Conservation (phyloP, 2,113 vertebrate species). For the Seriola dumerili region DNA sequence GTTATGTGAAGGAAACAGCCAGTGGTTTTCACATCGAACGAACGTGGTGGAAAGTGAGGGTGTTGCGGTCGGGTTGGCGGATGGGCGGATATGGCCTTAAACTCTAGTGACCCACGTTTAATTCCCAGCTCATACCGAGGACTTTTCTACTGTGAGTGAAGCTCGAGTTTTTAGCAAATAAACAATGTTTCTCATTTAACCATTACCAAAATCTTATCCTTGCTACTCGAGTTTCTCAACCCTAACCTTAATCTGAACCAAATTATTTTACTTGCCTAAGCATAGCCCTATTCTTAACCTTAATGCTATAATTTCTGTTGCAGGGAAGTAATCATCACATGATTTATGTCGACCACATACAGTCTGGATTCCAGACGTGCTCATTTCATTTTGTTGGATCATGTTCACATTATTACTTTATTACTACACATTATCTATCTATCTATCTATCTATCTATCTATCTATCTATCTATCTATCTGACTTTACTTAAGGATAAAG, state of each 20-base stretch:
- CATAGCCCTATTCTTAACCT: conserved; percentile 30
- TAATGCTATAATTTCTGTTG: conserved; percentile 27
- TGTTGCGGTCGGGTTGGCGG: conserved; percentile 58
- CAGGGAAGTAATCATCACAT: conserved; percentile 26
- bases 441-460: too few relatives aligned
- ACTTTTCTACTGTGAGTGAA: conserved; percentile 26
- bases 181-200: conserved; percentile 3
- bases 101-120: conserved; percentile 64
- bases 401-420: conserved; percentile 17
- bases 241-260: conserved; percentile 44
- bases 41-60: conserved; percentile 61
- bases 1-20: conserved; percentile 50
- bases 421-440: too few relatives aligned
- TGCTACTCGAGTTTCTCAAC: conserved; percentile 43
- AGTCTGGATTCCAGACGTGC: conserved; percentile 28
- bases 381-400: conserved; percentile 42
- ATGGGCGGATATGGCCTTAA: conserved; percentile 52
- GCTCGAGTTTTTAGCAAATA: conserved; percentile 38
- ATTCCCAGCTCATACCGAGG: conserved; percentile 38
- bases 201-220: conserved; percentile 41
- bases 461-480: too few relatives aligned
- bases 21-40: conserved; percentile 51
- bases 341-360: conserved; percentile 52
- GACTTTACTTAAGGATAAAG: not conserved
- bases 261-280: conserved; percentile 52